Evolutionary conservation across 64 coral and sea anemone genomes (phyloP), one percentile per base, ranked within the genome.

Genomic region (Hydrozoanthus tunicans): DNA sequence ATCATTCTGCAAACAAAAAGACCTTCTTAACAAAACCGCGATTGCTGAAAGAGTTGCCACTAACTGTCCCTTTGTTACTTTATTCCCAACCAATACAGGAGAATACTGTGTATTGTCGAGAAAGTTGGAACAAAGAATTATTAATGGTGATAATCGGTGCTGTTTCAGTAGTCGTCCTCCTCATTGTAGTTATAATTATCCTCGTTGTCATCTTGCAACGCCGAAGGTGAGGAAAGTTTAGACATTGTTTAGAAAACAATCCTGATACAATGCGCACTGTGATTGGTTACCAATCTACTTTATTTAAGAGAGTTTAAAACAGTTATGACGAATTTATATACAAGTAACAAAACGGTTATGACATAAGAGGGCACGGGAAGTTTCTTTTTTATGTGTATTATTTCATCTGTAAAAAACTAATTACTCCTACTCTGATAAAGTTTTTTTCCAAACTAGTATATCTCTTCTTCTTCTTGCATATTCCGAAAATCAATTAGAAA

Each of bases 171-270:
- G 27, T 82, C n/a, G 61, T 82, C 4, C 0, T 82, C 3, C 80
- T 82, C 13, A 65, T 82, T 32, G 17, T 82, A 43, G 32, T 82
- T 15, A 82, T 82, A 5, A 82, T 82, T 43, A 32, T 82, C n/a
- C 60, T 82, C 6, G 80, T 82, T 1, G 80, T 65, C 27, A 51
- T 82, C 26, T 65, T 82, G 43, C 80, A 82, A 65, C 26, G 80
- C 3, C 27, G 60, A 82, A 82, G 80, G 80, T 82, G 65, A 17
- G 3, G 25, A 3, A 80, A 61, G n/a, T 80, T 25, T 17, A 79
- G 15, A n/a, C 8, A 69, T 43, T 43, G 32, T 2, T 4, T 51
- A 32, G 71, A 51, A 51, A 51, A 43, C 0, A 43, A 43, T 43
- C 32, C 7, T 80, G 4, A 80, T 20, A 79, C 6, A 51, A 4